Base-by-base conservation (phyloP, 1,140 invertebrate genomes). In the Gonatopus flavifemur region DNA sequence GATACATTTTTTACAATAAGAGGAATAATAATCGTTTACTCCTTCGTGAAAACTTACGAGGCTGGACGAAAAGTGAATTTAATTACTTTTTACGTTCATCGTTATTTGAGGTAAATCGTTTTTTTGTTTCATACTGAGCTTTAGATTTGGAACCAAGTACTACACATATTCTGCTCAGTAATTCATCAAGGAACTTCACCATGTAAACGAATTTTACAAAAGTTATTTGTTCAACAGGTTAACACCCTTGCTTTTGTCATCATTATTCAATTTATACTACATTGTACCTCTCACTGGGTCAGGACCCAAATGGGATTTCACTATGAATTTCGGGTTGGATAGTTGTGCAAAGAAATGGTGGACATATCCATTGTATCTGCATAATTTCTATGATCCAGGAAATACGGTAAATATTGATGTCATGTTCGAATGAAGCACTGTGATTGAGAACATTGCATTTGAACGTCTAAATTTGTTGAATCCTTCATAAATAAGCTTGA, bases 1-100 rank as follows among this genome's bases (percentile, higher is more conserved):
- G 82, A 84, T 50, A 81, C 81, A 2, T 84, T 84, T 59, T 80
- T 84, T 25, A 60, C 81, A 19, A 64, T 82, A 8, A 86, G 84
- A 65, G 86, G 86, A 36, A 64, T 85, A 1, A 67, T 88, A 0
- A 64, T 83, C 1, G 72, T 80, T 1, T 86, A 86, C 46, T 67
- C 82, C 0, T 76, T 81, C 16, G 59, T 83, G 8, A 81, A 80
- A 47, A 67, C 78, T 38, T 64, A 78, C 20, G 58, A 69, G 20
- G 75, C 69, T 51, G 54, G 59, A 13, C 47, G 65, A 18, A 66
- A 51, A 25, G 67, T 77, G 33, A 70, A 75, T 57, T 42, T 66
- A 36, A 12, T 66, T 20, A 46, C 59, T 13, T 68, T 65, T 49
- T 79, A 74, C 47, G 36, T 79, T 19, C 69, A 70, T 57, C 51